phyloP scores from a whole-genome alignment of 2,113 vertebrate species.

The Corythaixoides concolor region DNA sequence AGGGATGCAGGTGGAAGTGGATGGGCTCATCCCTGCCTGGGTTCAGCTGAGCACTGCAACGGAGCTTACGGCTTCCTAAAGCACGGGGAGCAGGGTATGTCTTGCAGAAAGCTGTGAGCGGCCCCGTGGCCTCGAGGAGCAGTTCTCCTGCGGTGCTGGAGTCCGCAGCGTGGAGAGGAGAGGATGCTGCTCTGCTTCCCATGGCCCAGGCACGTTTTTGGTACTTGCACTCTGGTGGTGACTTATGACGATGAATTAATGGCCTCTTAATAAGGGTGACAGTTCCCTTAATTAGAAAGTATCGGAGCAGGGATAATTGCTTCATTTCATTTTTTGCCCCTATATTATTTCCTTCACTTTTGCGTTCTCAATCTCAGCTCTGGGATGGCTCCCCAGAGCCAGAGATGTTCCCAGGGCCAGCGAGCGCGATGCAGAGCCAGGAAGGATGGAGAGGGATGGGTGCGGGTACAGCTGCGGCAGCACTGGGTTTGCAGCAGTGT shows the following conservation, averaged over 20 bases:
- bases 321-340: not conserved
- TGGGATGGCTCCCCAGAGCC: not conserved
- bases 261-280: conserved; percentile 36
- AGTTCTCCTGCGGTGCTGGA: rapidly evolving
- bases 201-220: not conserved
- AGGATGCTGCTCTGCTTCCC: not conserved
- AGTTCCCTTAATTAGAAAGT: conserved; percentile 56
- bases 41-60: rapidly evolving
- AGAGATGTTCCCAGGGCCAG: not conserved
- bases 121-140: not conserved
- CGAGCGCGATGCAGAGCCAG: rapidly evolving
- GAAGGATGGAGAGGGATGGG: not conserved
- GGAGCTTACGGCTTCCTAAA: not conserved
- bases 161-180: rapidly evolving
- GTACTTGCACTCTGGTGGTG: not conserved
- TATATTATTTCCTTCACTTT: not conserved
- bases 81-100: rapidly evolving
- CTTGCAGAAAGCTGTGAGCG: not conserved
- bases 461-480: not conserved
- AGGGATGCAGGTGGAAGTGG: not conserved
- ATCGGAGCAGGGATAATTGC: conserved; percentile 36
- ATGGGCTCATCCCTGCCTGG: not conserved
- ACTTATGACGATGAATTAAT: conserved; percentile 34
- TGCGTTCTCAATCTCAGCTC: not conserved
- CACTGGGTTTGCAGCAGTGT: not conserved